A percentile compares a stretch with the other conserved stretches of the same genome.
Evolutionary conservation across 2,797 vertebrate genomes (phyloP).

Genomic region (Petrocephalus sullivani): DNA sequence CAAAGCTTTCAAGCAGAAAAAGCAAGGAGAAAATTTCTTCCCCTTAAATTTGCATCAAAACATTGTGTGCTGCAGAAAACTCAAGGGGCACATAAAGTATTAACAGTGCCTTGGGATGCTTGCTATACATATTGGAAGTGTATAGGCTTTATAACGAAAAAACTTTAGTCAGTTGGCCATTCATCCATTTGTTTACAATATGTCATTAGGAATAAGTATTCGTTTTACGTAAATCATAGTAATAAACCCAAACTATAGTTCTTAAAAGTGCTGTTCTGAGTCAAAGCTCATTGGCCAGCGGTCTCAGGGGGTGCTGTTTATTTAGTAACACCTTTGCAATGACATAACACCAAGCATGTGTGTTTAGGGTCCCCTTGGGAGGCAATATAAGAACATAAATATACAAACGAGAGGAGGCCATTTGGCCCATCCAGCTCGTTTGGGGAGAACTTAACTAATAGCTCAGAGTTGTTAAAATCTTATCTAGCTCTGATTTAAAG

Average conservation of each 20-base stretch:
- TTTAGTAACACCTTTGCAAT: not conserved
- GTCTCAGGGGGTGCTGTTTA: not conserved
- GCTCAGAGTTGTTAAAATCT: no score
- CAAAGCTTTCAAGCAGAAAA: not conserved
- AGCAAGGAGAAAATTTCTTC: not conserved
- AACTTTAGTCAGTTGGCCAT: no score
- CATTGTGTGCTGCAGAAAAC: not conserved
- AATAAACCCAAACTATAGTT: not conserved
- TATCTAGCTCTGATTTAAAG: no score
- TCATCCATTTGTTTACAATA: not conserved
- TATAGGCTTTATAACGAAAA: no score
- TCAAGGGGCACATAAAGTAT: not conserved
- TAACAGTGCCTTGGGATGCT: not conserved
- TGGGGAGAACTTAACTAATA: no score
- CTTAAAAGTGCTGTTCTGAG: not conserved
- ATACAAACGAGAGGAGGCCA: no score
- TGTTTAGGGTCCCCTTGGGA: not conserved
- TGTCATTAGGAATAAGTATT: not conserved
- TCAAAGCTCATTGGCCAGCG: not conserved
- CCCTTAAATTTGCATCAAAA: not conserved
- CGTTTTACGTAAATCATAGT: not conserved
- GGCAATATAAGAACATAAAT: not conserved
- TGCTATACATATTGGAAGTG: no score
- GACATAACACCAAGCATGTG: not conserved
- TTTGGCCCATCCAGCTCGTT: no score